Evolutionary conservation across 2,113 vertebrate species (phyloP).

Genomic region (Pollachius pollachius): DNA sequence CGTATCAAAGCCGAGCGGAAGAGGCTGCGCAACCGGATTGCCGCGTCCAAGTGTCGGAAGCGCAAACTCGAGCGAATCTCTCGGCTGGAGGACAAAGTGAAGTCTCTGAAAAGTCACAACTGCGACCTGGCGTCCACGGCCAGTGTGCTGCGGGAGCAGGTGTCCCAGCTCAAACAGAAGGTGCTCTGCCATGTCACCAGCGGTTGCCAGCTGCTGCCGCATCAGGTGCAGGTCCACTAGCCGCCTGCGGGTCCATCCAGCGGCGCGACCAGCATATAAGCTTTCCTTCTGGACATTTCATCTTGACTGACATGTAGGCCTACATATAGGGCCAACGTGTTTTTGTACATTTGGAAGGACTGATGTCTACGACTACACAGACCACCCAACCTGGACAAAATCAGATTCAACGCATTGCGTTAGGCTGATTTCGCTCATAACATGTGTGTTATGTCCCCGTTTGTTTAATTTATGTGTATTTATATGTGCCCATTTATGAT

Average conservation of each 20-base stretch:
- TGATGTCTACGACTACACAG: background rate
- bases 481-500: no score
- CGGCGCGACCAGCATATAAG: conserved; percentile 50
- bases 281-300: conserved; percentile 30
- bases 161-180: conserved; percentile 93
- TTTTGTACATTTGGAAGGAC: background rate
- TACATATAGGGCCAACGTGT: background rate
- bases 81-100: conserved; percentile 94
- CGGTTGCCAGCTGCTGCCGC: conserved; percentile 82
- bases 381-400: no score
- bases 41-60: conserved; percentile 93
- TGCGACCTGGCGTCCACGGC: conserved; percentile 92
- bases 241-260: background rate
- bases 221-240: conserved; percentile 75
- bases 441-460: no score
- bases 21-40: conserved; percentile 90
- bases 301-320: background rate
- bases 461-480: no score
- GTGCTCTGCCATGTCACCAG: conserved; percentile 94
- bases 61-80: conserved; percentile 95
- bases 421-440: no score
- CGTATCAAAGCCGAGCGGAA: conserved; percentile 92
- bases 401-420: no score
- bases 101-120: conserved; percentile 90
- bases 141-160: conserved; percentile 87